Conservation (phyloP, 2,797 vertebrate species). For the Mus caroli region DNA sequence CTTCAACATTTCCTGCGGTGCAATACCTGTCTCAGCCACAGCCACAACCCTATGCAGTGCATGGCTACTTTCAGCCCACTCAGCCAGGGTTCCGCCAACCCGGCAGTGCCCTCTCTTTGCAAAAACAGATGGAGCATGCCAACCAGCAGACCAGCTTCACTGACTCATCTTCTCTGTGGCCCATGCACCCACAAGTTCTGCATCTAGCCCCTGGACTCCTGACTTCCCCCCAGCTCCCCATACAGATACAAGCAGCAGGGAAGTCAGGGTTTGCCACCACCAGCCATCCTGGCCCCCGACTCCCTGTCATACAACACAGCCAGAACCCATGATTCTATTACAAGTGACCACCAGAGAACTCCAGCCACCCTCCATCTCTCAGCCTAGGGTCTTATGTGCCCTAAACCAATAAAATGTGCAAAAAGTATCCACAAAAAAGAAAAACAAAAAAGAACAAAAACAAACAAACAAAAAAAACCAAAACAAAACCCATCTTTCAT, state of each 20-base stretch:
- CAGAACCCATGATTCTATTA: conserved; percentile 96
- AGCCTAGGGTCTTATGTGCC: neutral
- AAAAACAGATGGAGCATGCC: conserved; percentile 97
- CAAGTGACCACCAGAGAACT: conserved; percentile 86
- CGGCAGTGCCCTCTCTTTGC: conserved; percentile 93
- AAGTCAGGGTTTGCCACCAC: conserved; percentile 94
- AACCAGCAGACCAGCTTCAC: conserved; percentile 96
- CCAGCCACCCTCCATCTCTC: neutral
- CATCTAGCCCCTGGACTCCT: conserved; percentile 93
- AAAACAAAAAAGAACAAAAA: no score
- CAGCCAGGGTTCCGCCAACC: conserved; percentile 94
- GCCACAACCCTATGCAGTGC: conserved; percentile 91
- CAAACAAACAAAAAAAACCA: no score
- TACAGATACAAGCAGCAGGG: conserved; percentile 92
- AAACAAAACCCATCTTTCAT: neutral
- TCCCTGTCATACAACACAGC: conserved; percentile 93
- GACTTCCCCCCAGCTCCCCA: conserved; percentile 91
- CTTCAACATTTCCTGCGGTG: conserved; percentile 94
- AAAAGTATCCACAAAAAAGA: conserved; percentile 60
- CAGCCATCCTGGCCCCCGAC: conserved; percentile 92
- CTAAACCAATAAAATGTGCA: conserved; percentile 80
- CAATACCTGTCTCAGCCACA: conserved; percentile 95
- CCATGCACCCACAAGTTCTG: conserved; percentile 94
- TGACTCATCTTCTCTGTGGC: conserved; percentile 93
- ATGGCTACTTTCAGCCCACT: conserved; percentile 93